Percentiles rank a stretch among this genome's conserved stretches.
These are phyloP conservation scores for Heliconius congener DNA, from an alignment of 1,140 invertebrate genomes.

Conservation along the genomic window DNA sequence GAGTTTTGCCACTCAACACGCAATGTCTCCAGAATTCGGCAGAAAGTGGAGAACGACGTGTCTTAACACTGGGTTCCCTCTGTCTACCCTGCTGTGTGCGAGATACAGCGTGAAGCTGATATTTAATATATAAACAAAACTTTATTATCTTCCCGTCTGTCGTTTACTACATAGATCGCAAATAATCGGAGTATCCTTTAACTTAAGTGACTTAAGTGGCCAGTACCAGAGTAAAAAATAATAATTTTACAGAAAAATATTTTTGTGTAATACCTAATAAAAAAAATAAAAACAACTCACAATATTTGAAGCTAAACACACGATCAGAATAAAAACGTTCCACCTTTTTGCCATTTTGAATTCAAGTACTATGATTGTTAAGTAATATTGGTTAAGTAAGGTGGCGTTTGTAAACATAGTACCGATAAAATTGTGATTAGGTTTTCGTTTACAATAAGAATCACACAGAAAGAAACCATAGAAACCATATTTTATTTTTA, in stretches of 20 bases:
- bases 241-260: background rate
- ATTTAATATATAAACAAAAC: no score
- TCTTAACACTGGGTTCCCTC: no score
- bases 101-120: no score
- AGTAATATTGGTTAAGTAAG: background rate
- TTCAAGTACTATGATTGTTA: background rate
- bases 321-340: background rate
- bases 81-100: no score
- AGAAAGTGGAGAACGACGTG: no score
- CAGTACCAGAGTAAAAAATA: no score
- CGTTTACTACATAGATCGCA: no score
- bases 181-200: no score
- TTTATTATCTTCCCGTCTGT: no score
- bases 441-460: background rate
- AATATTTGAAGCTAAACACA: constrained; percentile 1
- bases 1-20: no score
- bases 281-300: background rate
- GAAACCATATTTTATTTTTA: background rate
- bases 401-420: background rate
- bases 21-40: no score
- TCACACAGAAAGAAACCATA: background rate
- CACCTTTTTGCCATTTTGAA: background rate
- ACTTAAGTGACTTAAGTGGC: no score
- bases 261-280: background rate
- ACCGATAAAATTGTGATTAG: background rate